Evolutionary conservation across 1,140 invertebrate species (phyloP).

Genomic region (Solen grandis): DNA sequence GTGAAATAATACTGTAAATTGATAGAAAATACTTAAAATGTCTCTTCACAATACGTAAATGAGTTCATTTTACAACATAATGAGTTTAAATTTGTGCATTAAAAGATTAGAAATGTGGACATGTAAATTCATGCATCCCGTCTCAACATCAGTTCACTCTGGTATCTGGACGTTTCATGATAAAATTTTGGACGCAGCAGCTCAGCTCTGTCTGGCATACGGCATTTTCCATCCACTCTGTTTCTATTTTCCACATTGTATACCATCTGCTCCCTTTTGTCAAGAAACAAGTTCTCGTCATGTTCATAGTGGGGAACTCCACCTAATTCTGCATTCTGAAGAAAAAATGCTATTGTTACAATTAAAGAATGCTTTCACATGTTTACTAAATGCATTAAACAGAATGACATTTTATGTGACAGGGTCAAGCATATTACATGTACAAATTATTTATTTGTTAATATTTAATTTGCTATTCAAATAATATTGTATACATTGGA

Average conservation of each 20-base stretch:
- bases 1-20: too few species aligned
- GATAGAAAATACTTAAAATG: too few species aligned
- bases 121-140: conserved; percentile 59
- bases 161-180: conserved; percentile 77
- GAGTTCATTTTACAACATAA: too few species aligned
- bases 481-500: too few species aligned
- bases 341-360: too few species aligned
- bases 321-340: conserved; percentile 78
- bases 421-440: too few species aligned
- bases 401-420: too few species aligned
- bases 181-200: conserved; percentile 76
- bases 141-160: conserved; percentile 77
- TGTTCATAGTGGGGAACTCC: conserved; percentile 79
- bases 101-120: too few species aligned
- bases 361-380: too few species aligned
- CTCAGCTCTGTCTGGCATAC: conserved; percentile 67
- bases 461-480: neutral
- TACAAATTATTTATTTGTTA: neutral
- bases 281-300: conserved; percentile 79
- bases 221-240: conserved; percentile 75
- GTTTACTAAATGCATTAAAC: too few species aligned
- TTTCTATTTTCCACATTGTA: conserved; percentile 79
- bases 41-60: too few species aligned
- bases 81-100: too few species aligned
- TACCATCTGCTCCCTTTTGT: conserved; percentile 79